These are phyloP conservation scores for Clupea harengus DNA, from an alignment of 2,113 vertebrate species.

Conservation along the genomic window DNA sequence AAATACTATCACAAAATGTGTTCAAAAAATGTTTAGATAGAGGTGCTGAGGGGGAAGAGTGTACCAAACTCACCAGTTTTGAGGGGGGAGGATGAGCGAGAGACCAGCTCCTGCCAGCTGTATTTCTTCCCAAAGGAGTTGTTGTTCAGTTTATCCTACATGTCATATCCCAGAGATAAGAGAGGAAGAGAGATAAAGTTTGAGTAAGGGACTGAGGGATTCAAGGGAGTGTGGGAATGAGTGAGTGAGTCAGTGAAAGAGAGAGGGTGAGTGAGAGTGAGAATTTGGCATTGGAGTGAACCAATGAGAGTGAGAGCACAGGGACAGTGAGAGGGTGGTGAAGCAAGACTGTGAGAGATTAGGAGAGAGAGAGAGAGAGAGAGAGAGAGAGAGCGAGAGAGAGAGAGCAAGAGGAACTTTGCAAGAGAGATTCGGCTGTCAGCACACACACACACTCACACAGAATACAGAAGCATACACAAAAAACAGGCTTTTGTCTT, in stretches of 20 bases:
- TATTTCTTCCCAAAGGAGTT: conserved; percentile 97
- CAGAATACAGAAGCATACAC: background rate
- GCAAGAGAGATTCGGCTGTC: conserved; percentile 34
- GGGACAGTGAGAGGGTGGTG: background rate
- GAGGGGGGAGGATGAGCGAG: conserved; percentile 87
- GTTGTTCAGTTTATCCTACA: conserved; percentile 96
- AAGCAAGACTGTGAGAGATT: background rate
- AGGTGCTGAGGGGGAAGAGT: background rate
- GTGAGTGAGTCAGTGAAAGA: background rate
- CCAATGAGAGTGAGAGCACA: background rate
- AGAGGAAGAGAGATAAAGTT: background rate
- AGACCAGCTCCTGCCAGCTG: conserved; percentile 98
- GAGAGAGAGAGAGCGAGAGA: background rate
- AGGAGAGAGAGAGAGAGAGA: conserved; percentile 23
- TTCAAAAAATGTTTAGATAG: background rate
- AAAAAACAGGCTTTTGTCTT: conserved; percentile 57
- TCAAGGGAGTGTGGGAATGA: conserved; percentile 13
- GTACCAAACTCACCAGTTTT: conserved; percentile 83
- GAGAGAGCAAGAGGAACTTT: background rate
- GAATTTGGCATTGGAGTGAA: background rate
- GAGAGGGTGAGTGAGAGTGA: background rate
- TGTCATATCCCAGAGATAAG: conserved; percentile 29
- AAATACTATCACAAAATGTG: background rate
- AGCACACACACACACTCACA: conserved; percentile 12
- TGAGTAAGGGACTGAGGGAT: background rate